A percentile compares a stretch with the other conserved stretches of the same genome.
Conservation (phyloP, 2,113 vertebrate species). For the zebrafish (Danio rerio) region GRCz12tu NC_133198.1:31226501-31227000, state of each 20-base stretch:
- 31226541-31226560: slow-evolving; percentile 15
- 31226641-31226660: slow-evolving; percentile 71
- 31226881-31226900: slow-evolving; percentile 56
- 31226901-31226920: slow-evolving; percentile 60
- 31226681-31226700: slow-evolving; percentile 57
- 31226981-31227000: slow-evolving; percentile 68
- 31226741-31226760: slow-evolving; percentile 3
- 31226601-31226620: slow-evolving; percentile 76
- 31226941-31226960: slow-evolving; percentile 72
- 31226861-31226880: slow-evolving; percentile 61
- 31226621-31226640: slow-evolving; percentile 79
- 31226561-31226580: slow-evolving; percentile 74
- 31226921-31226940: slow-evolving; percentile 70
- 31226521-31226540: slow-evolving; percentile 53
- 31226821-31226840: slow-evolving; percentile 39
- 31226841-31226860: slow-evolving; percentile 7
- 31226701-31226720: slow-evolving; percentile 55
- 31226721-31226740: slow-evolving; percentile 17
- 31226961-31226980: slow-evolving; percentile 43
- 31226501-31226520: slow-evolving; percentile 51
- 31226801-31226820: slow-evolving; percentile 35
- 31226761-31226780: slow-evolving; percentile 7
- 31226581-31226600: slow-evolving; percentile 72
- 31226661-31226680: slow-evolving; percentile 63
- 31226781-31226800: slow-evolving; percentile 34